A percentile compares a stretch with the other conserved stretches of the same genome.
Evolutionary conservation across 2,797 vertebrate genomes (phyloP).

Genomic region (Orestias chungarensis): DNA sequence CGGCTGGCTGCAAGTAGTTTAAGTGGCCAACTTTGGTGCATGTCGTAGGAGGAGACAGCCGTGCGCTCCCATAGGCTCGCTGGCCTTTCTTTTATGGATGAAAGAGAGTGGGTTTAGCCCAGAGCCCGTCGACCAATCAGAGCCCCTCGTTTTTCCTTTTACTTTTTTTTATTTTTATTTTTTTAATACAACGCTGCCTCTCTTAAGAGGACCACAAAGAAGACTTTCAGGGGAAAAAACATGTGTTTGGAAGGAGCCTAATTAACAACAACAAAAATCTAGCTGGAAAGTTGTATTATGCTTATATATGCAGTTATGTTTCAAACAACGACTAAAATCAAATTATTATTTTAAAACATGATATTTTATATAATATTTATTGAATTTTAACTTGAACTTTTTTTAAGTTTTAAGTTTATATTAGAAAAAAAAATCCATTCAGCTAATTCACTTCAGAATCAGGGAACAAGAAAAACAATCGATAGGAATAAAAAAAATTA

Average conservation of each 20-base stretch:
- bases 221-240: not conserved
- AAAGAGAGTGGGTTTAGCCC: conserved; percentile 82
- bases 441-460: not conserved
- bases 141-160: conserved; percentile 63
- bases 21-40: conserved; percentile 86
- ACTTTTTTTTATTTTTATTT: conserved; percentile 59
- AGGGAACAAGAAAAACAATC: not conserved
- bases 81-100: conserved; percentile 88
- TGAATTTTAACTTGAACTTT: no score
- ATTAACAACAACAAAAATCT: conserved; percentile 18
- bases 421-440: not conserved
- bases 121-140: conserved; percentile 78
- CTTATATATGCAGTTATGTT: not conserved
- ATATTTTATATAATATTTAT: not conserved
- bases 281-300: conserved; percentile 21
- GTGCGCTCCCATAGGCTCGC: conserved; percentile 85
- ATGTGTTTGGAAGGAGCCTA: no score
- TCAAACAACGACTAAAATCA: not conserved
- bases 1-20: conserved; percentile 83
- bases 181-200: conserved; percentile 75
- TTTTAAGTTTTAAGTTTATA: not conserved
- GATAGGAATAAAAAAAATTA: not conserved
- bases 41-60: conserved; percentile 81
- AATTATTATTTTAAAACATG: not conserved
- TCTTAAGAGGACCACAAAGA: conserved; percentile 55